Evolutionary conservation across 2,888 invertebrate species (phyloP), one percentile per base, ranked within the genome.

Genomic region (Aporophyla lueneburgensis): DNA sequence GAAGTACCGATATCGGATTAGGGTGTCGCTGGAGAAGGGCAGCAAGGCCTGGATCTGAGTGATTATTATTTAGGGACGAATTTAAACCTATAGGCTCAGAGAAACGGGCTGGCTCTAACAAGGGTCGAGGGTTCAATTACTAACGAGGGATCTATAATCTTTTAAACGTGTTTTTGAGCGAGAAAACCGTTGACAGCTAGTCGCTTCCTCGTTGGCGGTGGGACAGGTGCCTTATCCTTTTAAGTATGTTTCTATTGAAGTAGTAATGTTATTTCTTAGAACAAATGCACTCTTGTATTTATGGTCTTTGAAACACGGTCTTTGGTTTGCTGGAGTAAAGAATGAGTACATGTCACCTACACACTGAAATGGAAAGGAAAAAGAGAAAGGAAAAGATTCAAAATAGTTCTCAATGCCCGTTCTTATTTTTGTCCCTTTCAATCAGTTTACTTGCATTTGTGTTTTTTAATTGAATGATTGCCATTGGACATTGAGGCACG

Each of bases 231-330:
- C 33, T n/a, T 54, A 24, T 7, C 61, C n/a, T 71, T 43, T 66
- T 14, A 72, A 62, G 33, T 53, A 19, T 58, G 54, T 54, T 65
- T 53, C 43, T 24, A 68, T 46, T 54, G 54, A 54, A 62, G 61
- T 71, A 54, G 54, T 63, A 10, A 65, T 54, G 66, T 59, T 62
- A 69, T 70, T 53, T 49, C 49, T 59, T 62, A 54, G n/a, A 71
- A 69, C 12, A 21, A 76, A 59, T 43, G 59, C 54, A 21, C 43
- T 46, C 40, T 12, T 54, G 24, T 53, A 66, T 66, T 70, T 75
- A 75, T 75, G 51, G 49, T 54, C 40, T 19, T 49, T 10, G 51
- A 46, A 56, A 59, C 6, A n/a, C 1, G 21, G 2, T 81, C 16
- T 40, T 63, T 40, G 58, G 74, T 67, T 73, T 33, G 59, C 27